Percentiles rank a stretch among this genome's conserved stretches.
These are phyloP conservation scores for Elaeidobius kamerunicus DNA, from an alignment of 2,888 invertebrate genomes.

Conservation along the genomic window DNA sequence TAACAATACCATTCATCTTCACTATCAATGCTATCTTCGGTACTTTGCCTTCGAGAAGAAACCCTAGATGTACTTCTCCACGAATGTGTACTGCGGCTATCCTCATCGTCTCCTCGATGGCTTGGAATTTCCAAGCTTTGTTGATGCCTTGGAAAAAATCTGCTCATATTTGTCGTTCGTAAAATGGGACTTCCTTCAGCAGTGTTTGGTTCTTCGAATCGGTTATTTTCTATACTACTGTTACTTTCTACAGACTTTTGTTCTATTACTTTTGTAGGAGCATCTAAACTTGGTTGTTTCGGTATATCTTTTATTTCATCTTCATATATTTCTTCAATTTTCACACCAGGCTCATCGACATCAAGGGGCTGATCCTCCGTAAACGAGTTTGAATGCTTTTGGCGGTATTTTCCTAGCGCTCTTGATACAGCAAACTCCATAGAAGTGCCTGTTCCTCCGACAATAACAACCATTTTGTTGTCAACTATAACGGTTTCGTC, in stretches of 20 bases:
- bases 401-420: constrained; percentile 75
- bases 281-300: constrained; percentile 12
- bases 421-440: constrained; percentile 84
- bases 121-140: constrained; percentile 76
- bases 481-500: constrained; percentile 53
- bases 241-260: constrained; percentile 45
- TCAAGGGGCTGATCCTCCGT: constrained; percentile 62
- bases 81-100: constrained; percentile 82
- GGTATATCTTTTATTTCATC: constrained; percentile 29
- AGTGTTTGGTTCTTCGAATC: constrained; percentile 52
- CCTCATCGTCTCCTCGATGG: constrained; percentile 70
- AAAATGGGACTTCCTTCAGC: constrained; percentile 65
- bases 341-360: constrained; percentile 36
- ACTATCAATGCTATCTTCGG: constrained; percentile 89
- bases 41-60: constrained; percentile 84
- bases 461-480: constrained; percentile 50
- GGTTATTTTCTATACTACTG: constrained; percentile 36
- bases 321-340: constrained; percentile 40
- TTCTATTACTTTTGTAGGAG: constrained; percentile 33
- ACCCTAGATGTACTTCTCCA: constrained; percentile 82
- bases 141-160: constrained; percentile 67
- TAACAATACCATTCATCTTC: constrained; percentile 94
- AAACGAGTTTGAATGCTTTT: constrained; percentile 68
- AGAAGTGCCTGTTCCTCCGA: constrained; percentile 56
- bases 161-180: constrained; percentile 56